These are phyloP conservation scores for Delichon dasypus DNA, from an alignment of 2,797 vertebrate genomes.

Conservation along the genomic window DNA sequence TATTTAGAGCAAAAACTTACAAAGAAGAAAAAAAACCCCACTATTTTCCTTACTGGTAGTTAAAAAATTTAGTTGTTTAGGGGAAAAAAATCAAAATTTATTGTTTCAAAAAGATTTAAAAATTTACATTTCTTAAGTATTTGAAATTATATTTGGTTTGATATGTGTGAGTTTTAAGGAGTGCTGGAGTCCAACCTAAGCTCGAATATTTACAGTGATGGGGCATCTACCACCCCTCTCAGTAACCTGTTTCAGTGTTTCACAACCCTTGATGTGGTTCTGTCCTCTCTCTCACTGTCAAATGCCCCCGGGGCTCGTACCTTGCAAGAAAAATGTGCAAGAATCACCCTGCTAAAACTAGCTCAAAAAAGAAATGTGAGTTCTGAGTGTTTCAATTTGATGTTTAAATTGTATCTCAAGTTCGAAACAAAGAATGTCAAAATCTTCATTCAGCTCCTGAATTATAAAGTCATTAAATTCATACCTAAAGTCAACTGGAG, in stretches of 20 bases:
- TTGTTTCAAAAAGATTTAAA: not conserved
- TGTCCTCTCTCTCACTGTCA: not conserved
- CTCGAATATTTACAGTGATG: rapidly evolving
- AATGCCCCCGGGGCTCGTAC: not conserved
- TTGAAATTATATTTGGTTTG: not conserved
- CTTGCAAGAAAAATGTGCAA: not conserved
- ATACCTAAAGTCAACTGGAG: not conserved
- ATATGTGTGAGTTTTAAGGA: not conserved
- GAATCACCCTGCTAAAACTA: not conserved
- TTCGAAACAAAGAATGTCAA: rapidly evolving
- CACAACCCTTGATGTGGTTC: no score
- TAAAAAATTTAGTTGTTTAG: not conserved
- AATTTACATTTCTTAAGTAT: not conserved
- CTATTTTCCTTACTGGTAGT: not conserved
- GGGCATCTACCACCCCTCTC: no score
- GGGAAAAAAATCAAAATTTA: not conserved
- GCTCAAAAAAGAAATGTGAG: not conserved
- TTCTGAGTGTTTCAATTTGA: not conserved
- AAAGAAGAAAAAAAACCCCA: not conserved
- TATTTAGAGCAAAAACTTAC: not conserved
- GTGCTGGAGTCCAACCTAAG: not conserved
- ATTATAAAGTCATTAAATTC: not conserved
- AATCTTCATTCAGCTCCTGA: not conserved
- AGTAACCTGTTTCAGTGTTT: not conserved
- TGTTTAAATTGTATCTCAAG: not conserved